A percentile compares a stretch with the other conserved stretches of the same genome.
These are phyloP conservation scores for Hypsopygia costalis DNA, from an alignment of 2,888 invertebrate species.

Conservation along the genomic window DNA sequence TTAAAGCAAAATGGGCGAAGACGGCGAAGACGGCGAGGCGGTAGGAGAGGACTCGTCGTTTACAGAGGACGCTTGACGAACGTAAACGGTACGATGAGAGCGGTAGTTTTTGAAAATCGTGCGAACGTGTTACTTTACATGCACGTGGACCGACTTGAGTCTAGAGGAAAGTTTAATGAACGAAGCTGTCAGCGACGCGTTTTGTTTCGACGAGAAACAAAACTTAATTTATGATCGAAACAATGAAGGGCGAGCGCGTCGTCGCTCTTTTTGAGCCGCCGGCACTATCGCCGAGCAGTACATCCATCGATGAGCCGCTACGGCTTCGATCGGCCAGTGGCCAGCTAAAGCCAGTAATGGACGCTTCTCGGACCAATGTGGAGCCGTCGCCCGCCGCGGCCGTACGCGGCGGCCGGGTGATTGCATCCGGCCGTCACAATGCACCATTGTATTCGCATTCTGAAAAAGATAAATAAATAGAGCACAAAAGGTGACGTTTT, in stretches of 20 bases:
- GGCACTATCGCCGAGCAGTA: neutral
- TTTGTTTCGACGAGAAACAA: constrained; percentile 1
- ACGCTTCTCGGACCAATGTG: too few species aligned
- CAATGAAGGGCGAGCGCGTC: constrained; percentile 4
- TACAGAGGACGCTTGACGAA: too few species aligned
- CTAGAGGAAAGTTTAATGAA: too few species aligned
- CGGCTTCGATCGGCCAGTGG: neutral
- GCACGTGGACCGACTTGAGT: too few species aligned
- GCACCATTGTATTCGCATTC: constrained; percentile 23
- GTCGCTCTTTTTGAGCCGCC: neutral
- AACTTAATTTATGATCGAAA: constrained; percentile 13
- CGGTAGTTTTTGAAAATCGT: too few species aligned
- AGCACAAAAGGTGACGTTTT: constrained; percentile 25
- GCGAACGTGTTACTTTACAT: too few species aligned
- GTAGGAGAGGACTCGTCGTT: too few species aligned
- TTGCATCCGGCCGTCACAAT: constrained; percentile 28
- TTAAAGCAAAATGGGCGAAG: too few species aligned
- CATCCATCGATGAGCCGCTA: neutral
- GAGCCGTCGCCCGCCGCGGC: too few species aligned
- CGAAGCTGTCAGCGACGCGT: too few species aligned
- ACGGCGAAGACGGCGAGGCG: too few species aligned
- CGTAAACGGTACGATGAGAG: too few species aligned
- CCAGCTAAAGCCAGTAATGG: neutral
- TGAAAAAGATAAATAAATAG: constrained; percentile 22
- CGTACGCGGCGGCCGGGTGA: constrained; percentile 7